Base-by-base conservation (phyloP, 2,888 invertebrate genomes). In the Aleiodes leptofemur region DNA sequence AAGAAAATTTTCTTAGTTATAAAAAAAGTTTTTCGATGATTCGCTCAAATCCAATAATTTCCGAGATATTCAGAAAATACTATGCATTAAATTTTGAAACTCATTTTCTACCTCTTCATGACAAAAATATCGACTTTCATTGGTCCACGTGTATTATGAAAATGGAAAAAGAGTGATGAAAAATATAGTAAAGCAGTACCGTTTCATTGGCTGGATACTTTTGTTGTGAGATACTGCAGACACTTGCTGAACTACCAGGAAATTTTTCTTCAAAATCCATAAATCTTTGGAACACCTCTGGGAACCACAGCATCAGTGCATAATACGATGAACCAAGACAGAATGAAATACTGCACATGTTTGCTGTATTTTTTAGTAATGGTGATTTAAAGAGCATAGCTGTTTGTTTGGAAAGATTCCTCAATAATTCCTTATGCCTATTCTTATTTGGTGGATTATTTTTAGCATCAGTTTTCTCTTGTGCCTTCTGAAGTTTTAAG, bases 301-400 rank as follows among this genome's bases (percentile, higher is more conserved):
- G 96, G 90, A 97, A 96, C 97, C 97, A 97, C 87, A 96, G 92
- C 94, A 96, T 96, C 64, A 97, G 90, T 8, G 96, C 96, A 89
- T 96, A 97, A 90, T 96, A 97, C 84, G 96, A 96, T 90, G 95
- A 93, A 55, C 95, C 95, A 78, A 95, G 90, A 85, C 96, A 95
- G 88, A 96, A 96, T 86, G 95, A 95, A 79, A 96, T 94, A 64
- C 94, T 90, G 87, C 96, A 94, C 69, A 95, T 94, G 76, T 95
- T 91, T 74, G 94, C 86, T 29, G 95, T 95, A 85, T 94, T 94
- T 85, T 93, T 93, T 69, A 94, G 90, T 90, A 95, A 94, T 34
- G 95, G 95, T 1, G 94, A 92, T 83, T 90, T 92, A 89, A 94
- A 94, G 16, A 95, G 90, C 5, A 93, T 92, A 87, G 93, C 93